Percentiles rank a stretch among this genome's conserved stretches.
Evolutionary conservation across 1,140 invertebrate genomes (phyloP).

Genomic region (Nixonia krombeini): DNA sequence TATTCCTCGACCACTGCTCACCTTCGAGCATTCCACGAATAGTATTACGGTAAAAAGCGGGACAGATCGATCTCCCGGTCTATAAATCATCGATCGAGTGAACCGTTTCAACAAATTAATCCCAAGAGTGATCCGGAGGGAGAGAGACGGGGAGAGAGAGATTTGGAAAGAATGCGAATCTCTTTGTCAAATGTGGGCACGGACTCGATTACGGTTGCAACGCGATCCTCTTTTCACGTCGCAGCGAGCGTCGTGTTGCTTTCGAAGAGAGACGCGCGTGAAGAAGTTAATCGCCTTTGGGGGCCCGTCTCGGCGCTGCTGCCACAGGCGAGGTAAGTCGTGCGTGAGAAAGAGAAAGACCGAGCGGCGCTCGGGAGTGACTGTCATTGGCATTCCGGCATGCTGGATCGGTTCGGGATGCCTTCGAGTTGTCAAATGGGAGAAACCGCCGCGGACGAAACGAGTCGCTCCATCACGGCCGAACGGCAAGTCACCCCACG

Average conservation of each 20-base stretch:
- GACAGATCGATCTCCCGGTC: no score
- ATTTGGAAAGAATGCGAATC: no score
- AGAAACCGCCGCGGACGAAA: constrained; percentile 31
- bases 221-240: constrained; percentile 20
- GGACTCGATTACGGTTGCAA: constrained; percentile 1
- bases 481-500: constrained; percentile 11
- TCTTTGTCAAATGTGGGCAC: no score
- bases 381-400: constrained; percentile 36
- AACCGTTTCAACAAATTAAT: no score
- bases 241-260: constrained; percentile 20
- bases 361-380: constrained; percentile 23
- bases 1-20: no score
- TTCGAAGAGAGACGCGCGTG: constrained; percentile 15
- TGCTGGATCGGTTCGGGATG: constrained; percentile 16
- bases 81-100: not conserved
- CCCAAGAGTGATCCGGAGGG: no score
- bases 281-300: constrained; percentile 40
- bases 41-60: no score
- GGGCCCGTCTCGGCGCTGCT: constrained; percentile 17
- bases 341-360: constrained; percentile 30
- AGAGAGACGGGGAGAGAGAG: no score
- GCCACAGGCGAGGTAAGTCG: constrained; percentile 2
- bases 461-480: constrained; percentile 30
- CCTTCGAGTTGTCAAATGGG: constrained; percentile 38
- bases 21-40: no score